Evolutionary conservation across 1,140 invertebrate species (phyloP).

Genomic region (Aporrectodea caliginosa): DNA sequence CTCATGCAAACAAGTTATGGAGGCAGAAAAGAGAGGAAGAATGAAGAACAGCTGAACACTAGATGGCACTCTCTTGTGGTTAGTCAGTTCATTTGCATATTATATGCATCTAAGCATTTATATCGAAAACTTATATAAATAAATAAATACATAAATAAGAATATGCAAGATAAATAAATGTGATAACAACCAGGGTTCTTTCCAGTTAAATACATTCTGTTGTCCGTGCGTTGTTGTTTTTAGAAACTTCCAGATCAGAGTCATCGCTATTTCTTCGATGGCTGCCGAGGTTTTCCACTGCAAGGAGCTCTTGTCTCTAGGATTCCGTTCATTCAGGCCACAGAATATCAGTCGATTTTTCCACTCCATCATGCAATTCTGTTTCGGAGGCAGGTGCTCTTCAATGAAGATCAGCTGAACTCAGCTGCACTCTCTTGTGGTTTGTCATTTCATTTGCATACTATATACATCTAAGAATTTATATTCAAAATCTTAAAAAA

Average conservation of each 20-base stretch:
- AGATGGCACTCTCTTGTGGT: background rate
- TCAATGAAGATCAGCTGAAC: slow-evolving; percentile 81
- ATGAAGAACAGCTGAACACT: background rate
- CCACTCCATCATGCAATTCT: too few relatives aligned
- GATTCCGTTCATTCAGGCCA: slow-evolving; percentile 88
- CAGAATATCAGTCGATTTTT: slow-evolving; percentile 85
- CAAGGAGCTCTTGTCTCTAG: slow-evolving; percentile 74
- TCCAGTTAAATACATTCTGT: too few relatives aligned
- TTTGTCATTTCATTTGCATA: slow-evolving; percentile 67
- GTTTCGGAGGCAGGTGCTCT: slow-evolving; percentile 83
- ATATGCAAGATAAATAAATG: too few relatives aligned
- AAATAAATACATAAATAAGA: too few relatives aligned
- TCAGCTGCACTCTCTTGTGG: too few relatives aligned
- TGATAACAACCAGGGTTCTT: too few relatives aligned
- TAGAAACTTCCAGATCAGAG: background rate
- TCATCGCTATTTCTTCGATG: slow-evolving; percentile 76
- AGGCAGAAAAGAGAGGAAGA: background rate
- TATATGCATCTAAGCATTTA: too few relatives aligned
- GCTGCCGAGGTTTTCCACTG: slow-evolving; percentile 66
- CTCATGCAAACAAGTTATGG: slow-evolving; percentile 56
- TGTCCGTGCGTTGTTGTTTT: too few relatives aligned
- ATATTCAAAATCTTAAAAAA: too few relatives aligned
- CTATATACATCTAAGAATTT: too few relatives aligned
- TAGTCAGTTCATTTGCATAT: background rate
- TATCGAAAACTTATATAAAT: too few relatives aligned